A percentile compares a stretch with the other conserved stretches of the same genome.
These are phyloP conservation scores for Cichlasoma orientale DNA, from an alignment of 2,797 vertebrate genomes.

Conservation along the genomic window DNA sequence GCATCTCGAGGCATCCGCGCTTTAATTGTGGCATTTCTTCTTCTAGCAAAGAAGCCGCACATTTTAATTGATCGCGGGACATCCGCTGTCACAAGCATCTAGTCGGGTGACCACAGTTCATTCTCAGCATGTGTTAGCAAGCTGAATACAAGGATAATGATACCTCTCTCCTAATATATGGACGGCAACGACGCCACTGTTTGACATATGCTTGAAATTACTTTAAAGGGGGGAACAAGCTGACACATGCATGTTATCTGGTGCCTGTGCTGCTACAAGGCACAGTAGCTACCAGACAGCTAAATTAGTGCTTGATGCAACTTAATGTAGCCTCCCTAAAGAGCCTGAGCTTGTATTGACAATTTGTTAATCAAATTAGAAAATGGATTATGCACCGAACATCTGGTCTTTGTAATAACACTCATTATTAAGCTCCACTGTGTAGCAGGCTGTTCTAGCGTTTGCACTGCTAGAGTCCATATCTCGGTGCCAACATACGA, in stretches of 20 bases:
- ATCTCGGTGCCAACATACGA: not conserved
- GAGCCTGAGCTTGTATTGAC: constrained; percentile 56
- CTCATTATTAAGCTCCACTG: constrained; percentile 59
- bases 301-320: constrained; percentile 39
- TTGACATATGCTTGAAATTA: constrained; percentile 36
- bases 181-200: not conserved
- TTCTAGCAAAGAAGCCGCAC: constrained; percentile 15
- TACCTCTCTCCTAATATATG: constrained; percentile 3
- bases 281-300: constrained; percentile 28
- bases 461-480: constrained; percentile 12
- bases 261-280: constrained; percentile 3
- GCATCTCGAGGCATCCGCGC: constrained; percentile 20
- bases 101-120: constrained; percentile 5
- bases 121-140: not conserved
- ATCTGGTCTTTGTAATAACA: constrained; percentile 70
- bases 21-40: constrained; percentile 44
- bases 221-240: constrained; percentile 25
- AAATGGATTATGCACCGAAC: constrained; percentile 54
- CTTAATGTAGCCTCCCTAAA: constrained; percentile 41
- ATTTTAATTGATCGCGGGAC: constrained; percentile 38
- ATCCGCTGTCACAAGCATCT: constrained; percentile 1
- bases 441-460: constrained; percentile 22
- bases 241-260: constrained; percentile 21
- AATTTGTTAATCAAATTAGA: constrained; percentile 71
- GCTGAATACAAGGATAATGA: not conserved